Conservation (phyloP, 2,113 vertebrate genomes). For the Menidia beryllina region DNA sequence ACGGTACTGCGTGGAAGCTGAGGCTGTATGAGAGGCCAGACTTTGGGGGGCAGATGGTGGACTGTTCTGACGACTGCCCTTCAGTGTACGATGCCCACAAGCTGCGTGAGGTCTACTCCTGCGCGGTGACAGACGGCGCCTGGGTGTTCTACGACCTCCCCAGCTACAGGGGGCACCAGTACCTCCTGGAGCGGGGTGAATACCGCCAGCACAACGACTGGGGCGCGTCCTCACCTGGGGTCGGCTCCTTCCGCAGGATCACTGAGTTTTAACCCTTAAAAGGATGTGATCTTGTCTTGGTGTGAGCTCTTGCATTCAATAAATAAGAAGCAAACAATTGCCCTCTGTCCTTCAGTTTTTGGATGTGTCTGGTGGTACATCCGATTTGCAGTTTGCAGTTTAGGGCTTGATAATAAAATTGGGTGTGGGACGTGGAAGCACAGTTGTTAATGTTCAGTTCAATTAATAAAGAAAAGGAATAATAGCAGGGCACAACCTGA, state of each 20-base stretch:
- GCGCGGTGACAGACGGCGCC: slow-evolving; percentile 71
- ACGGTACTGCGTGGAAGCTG: slow-evolving; percentile 57
- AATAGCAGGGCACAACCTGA: too few relatives aligned
- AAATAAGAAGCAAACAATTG: slow-evolving; percentile 52
- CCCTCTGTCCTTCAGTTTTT: slow-evolving; percentile 26
- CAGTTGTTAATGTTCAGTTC: too few relatives aligned
- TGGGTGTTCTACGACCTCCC: slow-evolving; percentile 78
- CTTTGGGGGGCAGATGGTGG: slow-evolving; percentile 69
- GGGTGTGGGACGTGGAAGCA: too few relatives aligned
- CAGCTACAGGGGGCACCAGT: slow-evolving; percentile 76
- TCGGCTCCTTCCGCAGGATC: slow-evolving; percentile 76
- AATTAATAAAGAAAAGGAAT: too few relatives aligned
- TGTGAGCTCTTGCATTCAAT: slow-evolving; percentile 39
- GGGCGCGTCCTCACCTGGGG: slow-evolving; percentile 61
- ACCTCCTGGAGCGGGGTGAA: slow-evolving; percentile 72
- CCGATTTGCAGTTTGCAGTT: not conserved
- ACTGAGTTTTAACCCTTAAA: slow-evolving; percentile 68
- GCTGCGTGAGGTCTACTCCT: slow-evolving; percentile 71
- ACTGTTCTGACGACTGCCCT: slow-evolving; percentile 71
- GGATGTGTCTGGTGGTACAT: not conserved
- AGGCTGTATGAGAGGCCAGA: slow-evolving; percentile 74
- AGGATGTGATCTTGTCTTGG: not conserved
- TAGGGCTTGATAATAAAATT: too few relatives aligned
- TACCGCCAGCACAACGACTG: slow-evolving; percentile 72
- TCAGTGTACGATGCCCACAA: slow-evolving; percentile 69